Percentiles rank a stretch among this genome's conserved stretches.
Conservation (phyloP, 2,888 invertebrate genomes). For the Rhagonycha lutea region DNA sequence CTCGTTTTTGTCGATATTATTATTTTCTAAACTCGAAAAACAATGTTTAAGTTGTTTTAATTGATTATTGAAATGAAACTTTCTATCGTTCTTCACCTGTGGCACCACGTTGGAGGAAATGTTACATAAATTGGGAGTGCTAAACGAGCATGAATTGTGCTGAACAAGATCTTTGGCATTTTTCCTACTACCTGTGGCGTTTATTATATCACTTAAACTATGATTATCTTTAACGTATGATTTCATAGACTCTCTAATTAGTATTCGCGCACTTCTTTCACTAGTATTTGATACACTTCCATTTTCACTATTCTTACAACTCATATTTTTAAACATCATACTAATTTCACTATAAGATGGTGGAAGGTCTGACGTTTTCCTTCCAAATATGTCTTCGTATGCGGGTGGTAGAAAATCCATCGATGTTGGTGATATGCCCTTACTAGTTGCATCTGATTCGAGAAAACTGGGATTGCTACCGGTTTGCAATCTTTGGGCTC, state of each 20-base stretch:
- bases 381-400: slow-evolving; percentile 60
- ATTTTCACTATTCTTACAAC: slow-evolving; percentile 6
- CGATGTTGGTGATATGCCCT: slow-evolving; percentile 57
- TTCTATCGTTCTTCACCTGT: slow-evolving; percentile 1
- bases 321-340: slow-evolving; percentile 39
- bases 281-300: slow-evolving; percentile 1
- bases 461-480: slow-evolving; percentile 55
- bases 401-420: slow-evolving; percentile 58
- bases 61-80: slow-evolving; percentile 1
- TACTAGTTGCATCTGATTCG: slow-evolving; percentile 60
- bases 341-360: slow-evolving; percentile 53
- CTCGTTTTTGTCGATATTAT: slow-evolving; percentile 6
- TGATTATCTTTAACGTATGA: background rate
- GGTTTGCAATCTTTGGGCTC: slow-evolving; percentile 51
- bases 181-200: background rate
- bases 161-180: background rate
- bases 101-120: slow-evolving; percentile 13
- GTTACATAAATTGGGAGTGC: background rate
- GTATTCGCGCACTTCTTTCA: background rate
- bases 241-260: background rate
- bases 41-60: slow-evolving; percentile 1
- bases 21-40: slow-evolving; percentile 12
- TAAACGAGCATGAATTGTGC: background rate
- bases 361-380: slow-evolving; percentile 46
- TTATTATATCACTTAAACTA: background rate